These are phyloP conservation scores for Hyles euphorbiae DNA, from an alignment of 1,140 invertebrate species.

Conservation along the genomic window DNA sequence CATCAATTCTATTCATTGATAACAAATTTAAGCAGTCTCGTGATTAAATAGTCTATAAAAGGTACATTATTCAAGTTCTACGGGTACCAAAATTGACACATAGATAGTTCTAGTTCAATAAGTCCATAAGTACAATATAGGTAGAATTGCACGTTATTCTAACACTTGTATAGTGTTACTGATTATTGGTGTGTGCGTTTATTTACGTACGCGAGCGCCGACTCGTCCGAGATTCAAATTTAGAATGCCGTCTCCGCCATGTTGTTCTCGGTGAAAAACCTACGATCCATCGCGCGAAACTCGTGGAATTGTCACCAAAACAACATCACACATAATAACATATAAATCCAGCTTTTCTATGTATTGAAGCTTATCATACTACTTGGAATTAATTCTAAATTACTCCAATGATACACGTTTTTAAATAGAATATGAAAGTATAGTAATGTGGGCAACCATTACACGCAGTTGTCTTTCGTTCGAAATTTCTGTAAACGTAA, in stretches of 20 bases:
- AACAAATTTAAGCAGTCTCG: constrained; percentile 16
- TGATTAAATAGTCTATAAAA: too few species aligned
- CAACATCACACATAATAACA: constrained; percentile 8
- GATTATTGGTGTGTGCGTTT: constrained; percentile 72
- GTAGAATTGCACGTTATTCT: constrained; percentile 39
- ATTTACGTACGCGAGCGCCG: constrained; percentile 74
- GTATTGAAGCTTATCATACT: too few species aligned
- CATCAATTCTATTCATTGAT: constrained; percentile 6
- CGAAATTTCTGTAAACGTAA: constrained; percentile 42
- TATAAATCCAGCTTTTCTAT: too few species aligned
- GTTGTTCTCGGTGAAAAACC: constrained; percentile 73
- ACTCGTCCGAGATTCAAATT: constrained; percentile 74
- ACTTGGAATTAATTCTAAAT: too few species aligned
- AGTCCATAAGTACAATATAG: constrained; percentile 28
- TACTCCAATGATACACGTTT: too few species aligned
- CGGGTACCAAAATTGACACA: too few species aligned
- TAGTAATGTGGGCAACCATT: too few species aligned
- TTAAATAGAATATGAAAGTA: too few species aligned
- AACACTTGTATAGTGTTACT: constrained; percentile 67
- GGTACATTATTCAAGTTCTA: too few species aligned
- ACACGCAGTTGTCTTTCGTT: constrained; percentile 4
- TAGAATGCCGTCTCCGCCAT: constrained; percentile 73
- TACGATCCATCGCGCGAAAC: constrained; percentile 61
- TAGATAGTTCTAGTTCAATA: constrained; percentile 10
- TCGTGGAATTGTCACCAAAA: constrained; percentile 50